phyloP scores from a whole-genome alignment of 2,113 vertebrate genomes.

The Fregetta grallaria region DNA sequence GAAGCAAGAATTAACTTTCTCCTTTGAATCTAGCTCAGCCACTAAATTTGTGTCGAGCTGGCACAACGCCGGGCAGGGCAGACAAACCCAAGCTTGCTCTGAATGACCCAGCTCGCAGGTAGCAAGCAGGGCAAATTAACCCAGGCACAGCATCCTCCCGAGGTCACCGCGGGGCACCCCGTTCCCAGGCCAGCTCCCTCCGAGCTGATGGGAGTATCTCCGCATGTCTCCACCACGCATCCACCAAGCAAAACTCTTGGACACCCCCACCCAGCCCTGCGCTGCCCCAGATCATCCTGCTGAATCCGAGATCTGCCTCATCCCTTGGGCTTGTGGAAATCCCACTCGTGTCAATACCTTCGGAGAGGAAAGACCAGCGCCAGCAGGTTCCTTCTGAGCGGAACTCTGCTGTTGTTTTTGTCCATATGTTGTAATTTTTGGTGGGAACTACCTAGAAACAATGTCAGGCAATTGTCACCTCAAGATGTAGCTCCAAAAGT shows the following conservation, averaged over 20 bases:
- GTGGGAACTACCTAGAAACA: neutral
- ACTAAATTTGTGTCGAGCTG: neutral
- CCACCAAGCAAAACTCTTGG: neutral
- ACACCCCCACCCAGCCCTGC: fast-evolving
- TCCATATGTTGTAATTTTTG: neutral
- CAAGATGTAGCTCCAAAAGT: neutral
- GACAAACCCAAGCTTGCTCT: neutral
- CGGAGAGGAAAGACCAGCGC: neutral
- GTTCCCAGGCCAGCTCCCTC: neutral
- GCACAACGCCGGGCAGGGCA: neutral
- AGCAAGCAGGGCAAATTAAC: neutral
- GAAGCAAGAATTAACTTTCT: neutral
- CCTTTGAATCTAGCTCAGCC: neutral
- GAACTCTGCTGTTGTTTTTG: neutral
- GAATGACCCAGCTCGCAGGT: neutral
- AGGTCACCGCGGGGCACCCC: neutral
- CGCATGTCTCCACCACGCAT: fast-evolving
- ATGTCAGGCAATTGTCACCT: neutral
- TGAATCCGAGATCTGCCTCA: neutral
- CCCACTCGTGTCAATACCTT: fast-evolving
- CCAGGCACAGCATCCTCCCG: neutral
- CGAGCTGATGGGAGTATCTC: neutral
- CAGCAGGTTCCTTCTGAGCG: neutral
- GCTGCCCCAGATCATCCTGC: neutral
- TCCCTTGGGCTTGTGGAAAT: neutral